phyloP scores from a whole-genome alignment of 2,113 vertebrate species.

The Dinomys branickii region DNA sequence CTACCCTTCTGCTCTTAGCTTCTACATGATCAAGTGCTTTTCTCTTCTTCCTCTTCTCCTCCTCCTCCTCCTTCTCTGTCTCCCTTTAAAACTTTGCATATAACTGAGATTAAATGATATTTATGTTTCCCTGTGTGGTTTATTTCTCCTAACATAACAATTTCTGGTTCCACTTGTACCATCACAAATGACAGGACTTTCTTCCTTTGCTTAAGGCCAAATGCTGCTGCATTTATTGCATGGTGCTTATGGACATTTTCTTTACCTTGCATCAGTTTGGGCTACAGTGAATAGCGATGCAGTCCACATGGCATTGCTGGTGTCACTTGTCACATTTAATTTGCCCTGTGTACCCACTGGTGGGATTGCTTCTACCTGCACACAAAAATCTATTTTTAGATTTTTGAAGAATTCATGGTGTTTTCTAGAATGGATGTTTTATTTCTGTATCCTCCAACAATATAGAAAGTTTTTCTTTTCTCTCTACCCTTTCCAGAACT shows the following conservation, averaged over 20 bases:
- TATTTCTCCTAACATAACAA: neutral
- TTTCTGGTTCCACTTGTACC: neutral
- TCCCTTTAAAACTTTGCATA: neutral
- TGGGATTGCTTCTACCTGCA: neutral
- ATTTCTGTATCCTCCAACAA: neutral
- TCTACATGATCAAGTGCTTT: neutral
- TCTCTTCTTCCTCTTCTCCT: no score
- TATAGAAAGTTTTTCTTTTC: neutral
- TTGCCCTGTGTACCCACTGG: neutral
- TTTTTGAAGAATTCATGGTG: neutral
- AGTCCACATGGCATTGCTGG: neutral
- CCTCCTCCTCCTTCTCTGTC: rapidly evolving
- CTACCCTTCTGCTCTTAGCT: neutral
- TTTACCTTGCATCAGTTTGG: neutral
- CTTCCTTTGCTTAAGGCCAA: neutral
- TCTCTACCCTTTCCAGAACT: neutral
- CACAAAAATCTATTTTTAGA: neutral
- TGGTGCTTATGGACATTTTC: neutral
- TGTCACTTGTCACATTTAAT: neutral
- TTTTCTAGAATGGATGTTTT: neutral
- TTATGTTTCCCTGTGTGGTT: neutral
- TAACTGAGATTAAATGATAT: no score
- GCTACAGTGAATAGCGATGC: neutral
- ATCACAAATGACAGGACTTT: no score
- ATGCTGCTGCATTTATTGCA: no score